These are phyloP conservation scores for Oreohelix idahoensis DNA, from an alignment of 1,140 invertebrate genomes.

Conservation along the genomic window DNA sequence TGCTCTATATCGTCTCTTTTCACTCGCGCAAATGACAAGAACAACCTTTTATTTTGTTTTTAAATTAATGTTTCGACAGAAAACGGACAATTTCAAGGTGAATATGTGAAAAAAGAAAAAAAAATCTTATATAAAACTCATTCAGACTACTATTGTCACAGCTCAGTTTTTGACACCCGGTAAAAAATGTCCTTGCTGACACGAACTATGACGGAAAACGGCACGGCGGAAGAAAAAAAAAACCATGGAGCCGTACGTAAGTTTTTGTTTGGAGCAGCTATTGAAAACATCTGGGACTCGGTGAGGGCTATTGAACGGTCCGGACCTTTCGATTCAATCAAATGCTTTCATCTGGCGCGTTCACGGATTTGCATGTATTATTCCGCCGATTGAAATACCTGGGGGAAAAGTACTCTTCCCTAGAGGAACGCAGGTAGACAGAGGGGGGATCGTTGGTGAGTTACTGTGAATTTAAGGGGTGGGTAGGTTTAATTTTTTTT, in stretches of 20 bases:
- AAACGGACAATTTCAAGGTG: too few relatives aligned
- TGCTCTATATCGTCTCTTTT: too few relatives aligned
- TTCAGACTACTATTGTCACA: too few relatives aligned
- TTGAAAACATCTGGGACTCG: conserved; percentile 9
- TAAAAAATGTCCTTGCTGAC: background rate
- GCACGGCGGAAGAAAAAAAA: background rate
- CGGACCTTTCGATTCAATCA: conserved; percentile 3
- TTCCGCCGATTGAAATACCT: conserved; percentile 4
- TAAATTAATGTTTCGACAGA: too few relatives aligned
- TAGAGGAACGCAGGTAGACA: background rate
- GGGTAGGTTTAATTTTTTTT: background rate
- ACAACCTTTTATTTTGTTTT: too few relatives aligned
- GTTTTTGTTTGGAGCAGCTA: background rate
- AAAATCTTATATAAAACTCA: too few relatives aligned
- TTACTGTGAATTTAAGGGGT: background rate
- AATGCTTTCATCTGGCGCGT: conserved; percentile 5
- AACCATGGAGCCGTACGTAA: background rate
- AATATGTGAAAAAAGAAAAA: too few relatives aligned
- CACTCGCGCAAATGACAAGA: too few relatives aligned
- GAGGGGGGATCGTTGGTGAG: background rate
- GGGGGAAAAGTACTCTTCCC: background rate
- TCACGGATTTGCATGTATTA: conserved; percentile 6
- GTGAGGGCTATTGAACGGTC: background rate
- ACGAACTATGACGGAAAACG: background rate
- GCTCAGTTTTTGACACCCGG: too few relatives aligned